Evolutionary conservation across 2,888 invertebrate genomes (phyloP).

Genomic region (Helicoverpa assulta): DNA sequence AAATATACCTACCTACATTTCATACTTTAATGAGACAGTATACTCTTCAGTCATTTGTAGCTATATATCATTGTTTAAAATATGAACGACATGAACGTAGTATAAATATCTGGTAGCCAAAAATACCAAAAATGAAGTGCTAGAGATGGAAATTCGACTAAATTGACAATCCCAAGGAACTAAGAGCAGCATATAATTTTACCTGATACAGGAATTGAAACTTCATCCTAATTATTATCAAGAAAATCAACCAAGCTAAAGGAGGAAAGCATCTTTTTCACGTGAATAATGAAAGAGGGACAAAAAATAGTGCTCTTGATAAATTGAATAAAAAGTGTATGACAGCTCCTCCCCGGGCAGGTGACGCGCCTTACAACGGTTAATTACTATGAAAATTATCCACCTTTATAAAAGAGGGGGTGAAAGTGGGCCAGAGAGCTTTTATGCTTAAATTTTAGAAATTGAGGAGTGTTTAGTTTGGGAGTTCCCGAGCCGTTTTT

Average conservation of each 20-base stretch:
- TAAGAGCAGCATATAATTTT: not conserved
- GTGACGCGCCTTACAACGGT: slow-evolving; percentile 54
- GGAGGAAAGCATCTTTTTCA: slow-evolving; percentile 18
- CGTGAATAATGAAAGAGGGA: slow-evolving; percentile 29
- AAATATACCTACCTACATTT: no score
- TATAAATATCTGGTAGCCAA: no score
- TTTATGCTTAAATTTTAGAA: slow-evolving; percentile 53
- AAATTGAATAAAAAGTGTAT: slow-evolving; percentile 58
- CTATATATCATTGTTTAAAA: no score
- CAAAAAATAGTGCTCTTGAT: slow-evolving; percentile 57
- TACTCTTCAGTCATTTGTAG: no score
- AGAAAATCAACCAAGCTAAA: slow-evolving; percentile 29
- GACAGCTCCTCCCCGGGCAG: slow-evolving; percentile 45
- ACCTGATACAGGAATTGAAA: not conserved
- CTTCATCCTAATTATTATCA: slow-evolving; percentile 7
- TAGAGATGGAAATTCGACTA: no score
- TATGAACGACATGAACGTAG: no score
- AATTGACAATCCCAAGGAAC: no score
- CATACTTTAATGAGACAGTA: not conserved
- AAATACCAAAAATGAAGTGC: no score
- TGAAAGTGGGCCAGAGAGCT: slow-evolving; percentile 27
- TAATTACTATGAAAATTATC: slow-evolving; percentile 64
- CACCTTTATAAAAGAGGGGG: slow-evolving; percentile 26
- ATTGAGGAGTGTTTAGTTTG: slow-evolving; percentile 37
- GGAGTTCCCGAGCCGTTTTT: slow-evolving; percentile 28